phyloP scores from a whole-genome alignment of 35 echinoderm and acorn worm species.

The Diadema setosum region DNA sequence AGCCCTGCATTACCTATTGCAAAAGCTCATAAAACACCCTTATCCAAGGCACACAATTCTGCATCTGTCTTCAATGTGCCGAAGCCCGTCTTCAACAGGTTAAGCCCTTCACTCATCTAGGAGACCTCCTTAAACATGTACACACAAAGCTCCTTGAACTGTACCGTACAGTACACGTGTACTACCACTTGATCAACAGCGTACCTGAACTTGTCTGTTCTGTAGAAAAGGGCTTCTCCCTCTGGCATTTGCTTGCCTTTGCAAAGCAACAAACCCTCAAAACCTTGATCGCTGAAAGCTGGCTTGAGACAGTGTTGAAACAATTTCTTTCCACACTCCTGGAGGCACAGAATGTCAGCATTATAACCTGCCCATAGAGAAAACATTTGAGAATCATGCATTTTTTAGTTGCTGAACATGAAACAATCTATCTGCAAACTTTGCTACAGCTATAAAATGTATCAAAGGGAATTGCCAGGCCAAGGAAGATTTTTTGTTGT shows the following conservation, averaged over 20 bases:
- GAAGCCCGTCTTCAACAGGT: background rate
- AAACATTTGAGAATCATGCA: too few species aligned
- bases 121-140: background rate
- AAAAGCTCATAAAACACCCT: too few species aligned
- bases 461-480: too few species aligned
- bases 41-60: too few species aligned
- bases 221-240: conserved; percentile 91
- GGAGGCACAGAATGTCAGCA: conserved; percentile 87
- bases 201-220: conserved; percentile 69
- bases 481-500: too few species aligned
- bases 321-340: conserved; percentile 70
- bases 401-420: too few species aligned
- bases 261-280: conserved; percentile 40
- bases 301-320: conserved; percentile 62
- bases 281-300: conserved; percentile 4
- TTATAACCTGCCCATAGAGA: conserved; percentile 94
- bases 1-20: too few species aligned
- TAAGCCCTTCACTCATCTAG: background rate
- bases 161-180: too few species aligned
- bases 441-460: too few species aligned
- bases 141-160: background rate
- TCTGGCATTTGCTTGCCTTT: conserved; percentile 44
- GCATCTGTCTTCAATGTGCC: background rate
- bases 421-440: too few species aligned
- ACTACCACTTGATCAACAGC: background rate